Evolutionary conservation across 2,888 invertebrate genomes (phyloP).

Genomic region (Tanytarsus gracilentus): DNA sequence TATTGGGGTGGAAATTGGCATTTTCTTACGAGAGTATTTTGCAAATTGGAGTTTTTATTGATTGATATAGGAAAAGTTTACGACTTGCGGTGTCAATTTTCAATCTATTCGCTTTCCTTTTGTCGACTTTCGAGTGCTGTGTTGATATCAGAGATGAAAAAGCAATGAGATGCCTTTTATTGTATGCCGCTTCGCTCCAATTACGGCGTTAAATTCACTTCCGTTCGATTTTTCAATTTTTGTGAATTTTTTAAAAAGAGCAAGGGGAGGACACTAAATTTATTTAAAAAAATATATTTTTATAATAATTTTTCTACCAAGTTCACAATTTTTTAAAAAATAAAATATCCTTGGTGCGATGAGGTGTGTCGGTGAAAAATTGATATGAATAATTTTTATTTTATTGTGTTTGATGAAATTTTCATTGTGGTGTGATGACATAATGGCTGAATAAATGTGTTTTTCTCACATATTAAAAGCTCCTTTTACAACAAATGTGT

Average conservation of each 20-base stretch:
- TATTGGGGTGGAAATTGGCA: background rate
- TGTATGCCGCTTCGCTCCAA: background rate
- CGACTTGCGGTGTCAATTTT: background rate
- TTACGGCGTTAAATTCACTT: background rate
- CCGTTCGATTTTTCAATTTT: background rate
- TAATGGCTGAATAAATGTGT: too few relatives aligned
- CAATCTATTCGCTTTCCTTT: background rate
- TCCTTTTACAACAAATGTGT: too few relatives aligned
- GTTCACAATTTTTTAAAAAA: too few relatives aligned
- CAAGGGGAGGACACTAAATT: background rate
- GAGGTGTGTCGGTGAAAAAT: too few relatives aligned
- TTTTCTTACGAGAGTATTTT: background rate
- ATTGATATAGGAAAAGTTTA: slow-evolving; percentile 4
- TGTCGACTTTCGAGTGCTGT: background rate
- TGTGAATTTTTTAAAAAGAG: background rate
- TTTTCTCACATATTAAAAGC: too few relatives aligned
- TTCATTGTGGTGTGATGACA: too few relatives aligned
- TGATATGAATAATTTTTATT: too few relatives aligned
- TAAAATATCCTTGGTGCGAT: too few relatives aligned
- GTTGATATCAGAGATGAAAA: too few relatives aligned
- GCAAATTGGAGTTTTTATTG: background rate
- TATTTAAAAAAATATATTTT: too few relatives aligned
- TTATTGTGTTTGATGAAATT: too few relatives aligned
- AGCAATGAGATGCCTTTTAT: background rate
- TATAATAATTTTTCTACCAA: too few relatives aligned